phyloP scores from a whole-genome alignment of 2,797 vertebrate species.

The Tenualosa ilisha region DNA sequence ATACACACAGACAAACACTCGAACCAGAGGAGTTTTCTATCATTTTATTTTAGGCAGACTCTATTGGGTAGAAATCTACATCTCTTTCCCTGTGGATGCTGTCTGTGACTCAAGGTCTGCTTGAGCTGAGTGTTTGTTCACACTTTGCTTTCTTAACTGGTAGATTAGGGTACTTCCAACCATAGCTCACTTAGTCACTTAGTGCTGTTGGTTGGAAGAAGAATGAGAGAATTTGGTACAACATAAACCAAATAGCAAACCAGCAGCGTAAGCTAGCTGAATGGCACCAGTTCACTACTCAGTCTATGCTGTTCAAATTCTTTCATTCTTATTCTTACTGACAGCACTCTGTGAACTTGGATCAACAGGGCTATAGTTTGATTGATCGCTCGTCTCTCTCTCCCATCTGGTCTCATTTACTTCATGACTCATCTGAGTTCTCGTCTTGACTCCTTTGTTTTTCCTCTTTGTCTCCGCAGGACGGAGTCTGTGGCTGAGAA shows the following conservation, averaged over 20 bases:
- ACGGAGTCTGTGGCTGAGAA: conserved; percentile 83
- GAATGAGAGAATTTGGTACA: too few species aligned
- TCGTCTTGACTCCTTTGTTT: background rate
- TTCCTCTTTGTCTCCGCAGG: conserved; percentile 53
- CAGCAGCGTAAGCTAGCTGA: too few species aligned
- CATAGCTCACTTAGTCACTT: background rate
- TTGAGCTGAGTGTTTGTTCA: background rate
- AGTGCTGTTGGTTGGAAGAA: too few species aligned
- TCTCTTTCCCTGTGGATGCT: background rate
- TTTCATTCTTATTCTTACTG: too few species aligned
- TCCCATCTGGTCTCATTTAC: background rate
- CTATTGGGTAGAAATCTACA: background rate
- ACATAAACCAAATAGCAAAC: too few species aligned
- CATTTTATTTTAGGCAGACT: background rate
- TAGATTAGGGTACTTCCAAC: too few species aligned
- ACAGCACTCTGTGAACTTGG: too few species aligned
- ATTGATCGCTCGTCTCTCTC: background rate
- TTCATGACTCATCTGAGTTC: background rate
- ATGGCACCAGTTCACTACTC: too few species aligned
- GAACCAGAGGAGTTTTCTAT: background rate
- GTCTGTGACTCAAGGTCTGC: background rate
- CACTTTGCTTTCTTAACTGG: background rate
- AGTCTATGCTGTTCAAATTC: too few species aligned
- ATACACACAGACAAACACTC: background rate
- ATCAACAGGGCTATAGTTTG: too few species aligned